phyloP scores from a whole-genome alignment of 2,888 invertebrate genomes.

The Tolmerus cingulatus region DNA sequence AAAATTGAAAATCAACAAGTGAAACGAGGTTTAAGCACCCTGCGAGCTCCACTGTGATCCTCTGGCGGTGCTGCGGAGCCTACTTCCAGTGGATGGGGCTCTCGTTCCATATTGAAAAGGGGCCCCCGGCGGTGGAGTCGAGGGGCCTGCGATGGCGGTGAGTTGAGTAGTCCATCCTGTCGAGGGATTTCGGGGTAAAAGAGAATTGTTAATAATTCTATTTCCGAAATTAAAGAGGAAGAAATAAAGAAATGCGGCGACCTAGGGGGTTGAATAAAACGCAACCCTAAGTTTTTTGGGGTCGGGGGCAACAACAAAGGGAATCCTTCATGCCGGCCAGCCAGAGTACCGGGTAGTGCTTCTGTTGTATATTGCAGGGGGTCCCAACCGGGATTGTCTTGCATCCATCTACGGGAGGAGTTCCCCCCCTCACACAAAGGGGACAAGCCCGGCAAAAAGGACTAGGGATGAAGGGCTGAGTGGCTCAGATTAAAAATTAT shows the following conservation, averaged over 20 bases:
- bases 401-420: too few species aligned
- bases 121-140: neutral
- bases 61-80: neutral
- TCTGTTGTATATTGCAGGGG: neutral
- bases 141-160: neutral
- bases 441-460: neutral
- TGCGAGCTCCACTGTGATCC: neutral
- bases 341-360: neutral
- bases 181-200: constrained; percentile 51
- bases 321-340: neutral
- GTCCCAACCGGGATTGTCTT: neutral
- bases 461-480: neutral
- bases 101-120: neutral
- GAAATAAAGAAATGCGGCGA: constrained; percentile 2
- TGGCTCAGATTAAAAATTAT: constrained; percentile 48
- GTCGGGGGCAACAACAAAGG: neutral
- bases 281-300: neutral
- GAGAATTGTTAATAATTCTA: constrained; percentile 52
- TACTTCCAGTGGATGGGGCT: neutral
- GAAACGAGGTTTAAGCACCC: constrained; percentile 22
- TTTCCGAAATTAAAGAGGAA: constrained; percentile 50
- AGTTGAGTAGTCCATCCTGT: constrained; percentile 38
- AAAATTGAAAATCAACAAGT: constrained; percentile 44
- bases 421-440: too few species aligned
- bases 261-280: neutral